Evolutionary conservation across 2,888 invertebrate species (phyloP), one percentile per base, ranked within the genome.

Genomic region (Lathronympha strigana): DNA sequence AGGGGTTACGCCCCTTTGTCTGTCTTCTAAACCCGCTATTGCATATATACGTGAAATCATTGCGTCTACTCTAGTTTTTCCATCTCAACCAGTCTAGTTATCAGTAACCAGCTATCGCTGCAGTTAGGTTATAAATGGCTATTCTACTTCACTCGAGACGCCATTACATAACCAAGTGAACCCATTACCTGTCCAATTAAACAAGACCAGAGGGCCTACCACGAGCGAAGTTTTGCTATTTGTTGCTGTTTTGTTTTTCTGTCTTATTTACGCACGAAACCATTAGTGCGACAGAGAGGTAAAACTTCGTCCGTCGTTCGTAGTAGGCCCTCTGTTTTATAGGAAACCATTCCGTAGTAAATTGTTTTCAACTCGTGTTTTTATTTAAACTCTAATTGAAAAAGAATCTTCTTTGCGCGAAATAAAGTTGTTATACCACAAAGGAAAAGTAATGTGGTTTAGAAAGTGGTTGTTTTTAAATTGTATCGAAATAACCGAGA

Each of bases 131-230:
- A n/a, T n/a, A n/a, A 36, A 43, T 5, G 0, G n/a, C 36, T 36
- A 36, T n/a, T 31, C 31, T 6, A 19, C 19, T 17, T 9, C 3
- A 17, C 31, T n/a, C 33, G 43, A 43, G 43, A 33, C 23, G 61
- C 23, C 36, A 31, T 61, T 61, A 67, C 51, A 45, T 67, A 67
- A 67, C 33, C 43, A 49, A 40, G 45, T 43, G 17, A 19, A 49
- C 51, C 40, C 49, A 55, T 53, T 60, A 66, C 66, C 47, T 54
- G 60, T 49, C 66, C 66, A 66, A 66, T 66, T 66, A 60, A 66
- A 47, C 4, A 31, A 61, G 58, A n/a, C n/a, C n/a, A n/a, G n/a
- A n/a, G n/a, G n/a, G n/a, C n/a, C n/a, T n/a, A n/a, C n/a, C n/a
- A n/a, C n/a, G n/a, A n/a, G n/a, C n/a, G n/a, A n/a, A n/a, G n/a